Evolutionary conservation across 2,797 vertebrate genomes (phyloP).

Genomic region (Megalops cyprinoides): DNA sequence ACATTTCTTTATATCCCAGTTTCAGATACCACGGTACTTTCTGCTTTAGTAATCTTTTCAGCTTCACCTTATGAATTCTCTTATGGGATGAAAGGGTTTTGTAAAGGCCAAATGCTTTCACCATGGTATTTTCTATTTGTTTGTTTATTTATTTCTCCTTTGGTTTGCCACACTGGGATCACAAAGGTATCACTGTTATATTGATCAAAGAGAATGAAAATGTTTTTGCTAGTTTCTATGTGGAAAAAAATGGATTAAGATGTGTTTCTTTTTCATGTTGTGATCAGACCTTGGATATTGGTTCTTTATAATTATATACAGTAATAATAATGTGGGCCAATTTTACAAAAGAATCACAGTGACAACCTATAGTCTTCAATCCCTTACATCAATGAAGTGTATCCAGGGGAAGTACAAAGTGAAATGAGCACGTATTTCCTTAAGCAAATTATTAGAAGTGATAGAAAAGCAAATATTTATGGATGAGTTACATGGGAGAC

Average conservation of each 20-base stretch:
- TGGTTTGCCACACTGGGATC: not conserved
- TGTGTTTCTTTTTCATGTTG: not conserved
- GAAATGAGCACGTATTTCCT: no score
- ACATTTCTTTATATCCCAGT: conserved; percentile 27
- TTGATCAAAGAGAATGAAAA: not conserved
- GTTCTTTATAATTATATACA: not conserved
- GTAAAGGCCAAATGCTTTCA: conserved; percentile 42
- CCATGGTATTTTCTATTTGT: not conserved
- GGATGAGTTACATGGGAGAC: no score
- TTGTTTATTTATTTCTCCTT: conserved; percentile 1
- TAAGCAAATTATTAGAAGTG: no score
- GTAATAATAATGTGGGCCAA: no score
- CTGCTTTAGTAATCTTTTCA: conserved; percentile 26
- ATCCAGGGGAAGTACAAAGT: no score
- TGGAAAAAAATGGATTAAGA: not conserved
- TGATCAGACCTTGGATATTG: not conserved
- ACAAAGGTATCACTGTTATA: not conserved
- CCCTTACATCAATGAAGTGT: no score
- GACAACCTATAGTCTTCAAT: no score
- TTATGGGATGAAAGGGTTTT: conserved; percentile 22
- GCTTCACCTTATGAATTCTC: conserved; percentile 29
- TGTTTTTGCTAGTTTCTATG: not conserved
- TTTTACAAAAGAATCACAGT: no score
- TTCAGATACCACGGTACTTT: conserved; percentile 28
- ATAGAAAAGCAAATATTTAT: no score